Evolutionary conservation across 30 jellyfish, hydroid and myxozoan species (phyloP).

Genomic region (Aurelia coerulea): DNA sequence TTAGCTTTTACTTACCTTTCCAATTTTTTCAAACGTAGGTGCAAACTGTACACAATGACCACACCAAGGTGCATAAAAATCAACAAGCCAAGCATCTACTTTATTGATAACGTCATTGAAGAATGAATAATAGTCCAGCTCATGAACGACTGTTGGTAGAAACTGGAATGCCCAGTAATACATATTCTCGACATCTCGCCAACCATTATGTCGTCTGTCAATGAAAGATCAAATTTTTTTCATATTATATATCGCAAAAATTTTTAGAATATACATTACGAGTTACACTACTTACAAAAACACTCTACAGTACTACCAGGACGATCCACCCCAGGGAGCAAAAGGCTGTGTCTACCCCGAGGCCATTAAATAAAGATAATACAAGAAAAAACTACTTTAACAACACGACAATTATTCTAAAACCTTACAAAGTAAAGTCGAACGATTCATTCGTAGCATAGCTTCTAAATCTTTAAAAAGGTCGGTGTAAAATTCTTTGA

Average conservation of each 20-base stretch:
- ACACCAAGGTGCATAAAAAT: slow-evolving; percentile 98
- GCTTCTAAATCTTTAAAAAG: too few relatives aligned
- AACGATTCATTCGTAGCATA: too few relatives aligned
- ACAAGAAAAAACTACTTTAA: too few relatives aligned
- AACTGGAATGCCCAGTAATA: slow-evolving; percentile 89
- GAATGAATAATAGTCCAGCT: slow-evolving; percentile 75
- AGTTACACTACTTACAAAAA: too few relatives aligned
- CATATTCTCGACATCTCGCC: slow-evolving; percentile 92
- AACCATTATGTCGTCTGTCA: slow-evolving; percentile 89
- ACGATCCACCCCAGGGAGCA: too few relatives aligned
- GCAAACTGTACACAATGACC: slow-evolving; percentile 95
- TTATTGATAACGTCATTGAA: slow-evolving; percentile 72
- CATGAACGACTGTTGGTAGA: slow-evolving; percentile 84
- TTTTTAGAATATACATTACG: too few relatives aligned
- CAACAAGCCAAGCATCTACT: slow-evolving; percentile 93
- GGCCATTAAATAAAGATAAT: too few relatives aligned
- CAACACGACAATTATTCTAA: too few relatives aligned
- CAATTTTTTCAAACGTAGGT: slow-evolving; percentile 78
- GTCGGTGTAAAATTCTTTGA: too few relatives aligned
- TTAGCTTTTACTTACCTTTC: slow-evolving; percentile 48
- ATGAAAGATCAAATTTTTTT: neutral
- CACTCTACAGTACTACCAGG: too few relatives aligned
- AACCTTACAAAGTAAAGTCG: too few relatives aligned
- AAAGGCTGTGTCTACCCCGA: too few relatives aligned
- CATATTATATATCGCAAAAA: neutral